A percentile compares a stretch with the other conserved stretches of the same genome.
These are phyloP conservation scores for Callyntrura guangdongensis DNA, from an alignment of 2,888 invertebrate genomes.

Conservation along the genomic window DNA sequence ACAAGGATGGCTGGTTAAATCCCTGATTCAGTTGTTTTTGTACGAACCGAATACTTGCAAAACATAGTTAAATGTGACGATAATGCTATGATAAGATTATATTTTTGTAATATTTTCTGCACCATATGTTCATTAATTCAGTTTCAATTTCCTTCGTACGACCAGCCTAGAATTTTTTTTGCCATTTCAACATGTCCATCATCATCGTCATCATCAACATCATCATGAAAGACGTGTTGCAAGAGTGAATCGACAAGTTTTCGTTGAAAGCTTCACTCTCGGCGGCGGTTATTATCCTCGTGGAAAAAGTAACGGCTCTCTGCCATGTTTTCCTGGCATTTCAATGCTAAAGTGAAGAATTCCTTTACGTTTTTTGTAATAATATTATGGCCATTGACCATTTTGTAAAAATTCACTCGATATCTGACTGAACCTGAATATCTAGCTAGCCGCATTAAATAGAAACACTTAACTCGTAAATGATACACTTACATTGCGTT, in stretches of 20 bases:
- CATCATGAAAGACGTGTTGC: slow-evolving; percentile 59
- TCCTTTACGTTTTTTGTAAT: slow-evolving; percentile 36
- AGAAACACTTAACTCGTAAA: background rate
- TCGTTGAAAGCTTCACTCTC: slow-evolving; percentile 74
- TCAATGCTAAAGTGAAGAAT: slow-evolving; percentile 41
- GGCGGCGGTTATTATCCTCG: slow-evolving; percentile 62
- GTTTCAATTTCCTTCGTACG: slow-evolving; percentile 74
- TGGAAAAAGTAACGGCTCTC: slow-evolving; percentile 78
- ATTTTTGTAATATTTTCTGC: slow-evolving; percentile 77
- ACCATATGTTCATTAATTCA: slow-evolving; percentile 79
- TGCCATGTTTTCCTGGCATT: slow-evolving; percentile 72
- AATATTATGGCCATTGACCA: background rate
- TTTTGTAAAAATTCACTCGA: background rate
- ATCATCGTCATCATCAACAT: slow-evolving; percentile 31
- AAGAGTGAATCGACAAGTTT: slow-evolving; percentile 76
- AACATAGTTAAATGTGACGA: background rate
- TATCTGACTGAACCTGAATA: slow-evolving; percentile 18
- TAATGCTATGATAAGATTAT: background rate
- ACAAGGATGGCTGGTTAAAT: background rate
- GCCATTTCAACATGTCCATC: background rate
- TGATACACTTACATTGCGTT: too few species aligned
- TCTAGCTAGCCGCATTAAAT: slow-evolving; percentile 7
- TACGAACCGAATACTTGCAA: background rate
- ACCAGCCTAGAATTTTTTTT: slow-evolving; percentile 38
- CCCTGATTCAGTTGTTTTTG: background rate